Conservation (phyloP, 2,888 invertebrate species). For the Lepetodrilus schrolli region DNA sequence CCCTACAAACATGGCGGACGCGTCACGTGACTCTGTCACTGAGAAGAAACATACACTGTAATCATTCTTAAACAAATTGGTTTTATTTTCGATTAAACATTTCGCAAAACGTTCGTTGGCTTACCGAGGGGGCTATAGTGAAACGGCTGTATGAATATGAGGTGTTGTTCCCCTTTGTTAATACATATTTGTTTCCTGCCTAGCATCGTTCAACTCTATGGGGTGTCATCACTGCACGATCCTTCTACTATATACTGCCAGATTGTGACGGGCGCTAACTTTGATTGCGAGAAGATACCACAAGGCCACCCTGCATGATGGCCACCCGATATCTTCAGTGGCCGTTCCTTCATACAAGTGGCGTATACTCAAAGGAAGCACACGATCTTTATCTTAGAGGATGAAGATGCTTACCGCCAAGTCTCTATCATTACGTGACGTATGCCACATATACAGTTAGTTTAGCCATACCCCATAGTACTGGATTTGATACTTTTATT, state of each 20-base stretch:
- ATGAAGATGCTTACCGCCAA: too few species aligned
- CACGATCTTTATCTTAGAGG: too few species aligned
- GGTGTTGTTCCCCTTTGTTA: constrained; percentile 17
- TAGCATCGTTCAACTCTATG: too few species aligned
- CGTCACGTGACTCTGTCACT: constrained; percentile 1
- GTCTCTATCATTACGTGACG: too few species aligned
- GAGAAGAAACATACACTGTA: constrained; percentile 20
- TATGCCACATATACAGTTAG: too few species aligned
- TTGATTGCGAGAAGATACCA: constrained; percentile 8
- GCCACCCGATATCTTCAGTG: not conserved
- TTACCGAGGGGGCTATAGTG: constrained; percentile 8
- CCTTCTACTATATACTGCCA: not conserved
- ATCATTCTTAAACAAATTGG: not conserved
- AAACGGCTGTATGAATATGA: constrained; percentile 1
- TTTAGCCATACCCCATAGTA: too few species aligned
- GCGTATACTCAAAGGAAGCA: too few species aligned
- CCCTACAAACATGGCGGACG: constrained; percentile 19
- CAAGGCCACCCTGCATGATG: not conserved
- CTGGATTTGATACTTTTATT: too few species aligned
- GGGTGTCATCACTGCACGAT: not conserved
- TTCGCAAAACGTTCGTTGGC: constrained; percentile 16
- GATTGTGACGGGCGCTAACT: not conserved
- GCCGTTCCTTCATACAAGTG: too few species aligned
- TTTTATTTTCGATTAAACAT: constrained; percentile 12
- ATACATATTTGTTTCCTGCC: constrained; percentile 12